A percentile compares a stretch with the other conserved stretches of the same genome.
phyloP scores from a whole-genome alignment of 1,140 invertebrate species.

The Theocolax elegans region DNA sequence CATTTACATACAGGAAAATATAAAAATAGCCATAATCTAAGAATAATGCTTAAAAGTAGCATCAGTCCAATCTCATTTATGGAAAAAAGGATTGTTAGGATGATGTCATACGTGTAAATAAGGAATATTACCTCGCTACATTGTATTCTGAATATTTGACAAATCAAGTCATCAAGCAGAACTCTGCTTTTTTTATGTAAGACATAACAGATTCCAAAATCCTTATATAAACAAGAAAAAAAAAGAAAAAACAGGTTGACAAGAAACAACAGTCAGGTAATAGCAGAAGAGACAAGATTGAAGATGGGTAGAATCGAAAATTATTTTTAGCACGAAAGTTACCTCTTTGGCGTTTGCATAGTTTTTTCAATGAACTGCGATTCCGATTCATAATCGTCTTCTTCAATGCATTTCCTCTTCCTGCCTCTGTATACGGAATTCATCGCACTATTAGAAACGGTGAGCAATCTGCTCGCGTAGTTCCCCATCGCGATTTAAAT shows the following conservation, averaged over 20 bases:
- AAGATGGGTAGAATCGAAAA: too few relatives aligned
- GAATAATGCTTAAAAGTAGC: neutral
- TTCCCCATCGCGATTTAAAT: too few relatives aligned
- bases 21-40: neutral
- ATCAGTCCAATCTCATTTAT: neutral
- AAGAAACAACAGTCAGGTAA: too few relatives aligned
- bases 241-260: neutral
- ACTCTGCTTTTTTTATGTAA: neutral
- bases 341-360: conserved; percentile 65
- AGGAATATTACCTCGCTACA: conserved; percentile 42
- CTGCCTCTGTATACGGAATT: conserved; percentile 60
- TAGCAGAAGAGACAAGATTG: neutral
- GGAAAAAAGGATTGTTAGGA: conserved; percentile 19
- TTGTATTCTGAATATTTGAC: conserved; percentile 10
- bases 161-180: conserved; percentile 11
- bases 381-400: conserved; percentile 60
- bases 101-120: conserved; percentile 49
- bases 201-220: neutral
- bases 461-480: conserved; percentile 60
- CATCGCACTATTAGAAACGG: conserved; percentile 61
- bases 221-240: neutral
- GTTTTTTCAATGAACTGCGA: conserved; percentile 64
- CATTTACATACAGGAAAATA: conserved; percentile 18
- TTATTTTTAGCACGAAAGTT: neutral
- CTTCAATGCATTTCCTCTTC: conserved; percentile 64